Percentiles rank a stretch among this genome's conserved stretches.
phyloP scores from a whole-genome alignment of 37 sponge, comb jelly and placozoan genomes.

The Spongilla lacustris region DNA sequence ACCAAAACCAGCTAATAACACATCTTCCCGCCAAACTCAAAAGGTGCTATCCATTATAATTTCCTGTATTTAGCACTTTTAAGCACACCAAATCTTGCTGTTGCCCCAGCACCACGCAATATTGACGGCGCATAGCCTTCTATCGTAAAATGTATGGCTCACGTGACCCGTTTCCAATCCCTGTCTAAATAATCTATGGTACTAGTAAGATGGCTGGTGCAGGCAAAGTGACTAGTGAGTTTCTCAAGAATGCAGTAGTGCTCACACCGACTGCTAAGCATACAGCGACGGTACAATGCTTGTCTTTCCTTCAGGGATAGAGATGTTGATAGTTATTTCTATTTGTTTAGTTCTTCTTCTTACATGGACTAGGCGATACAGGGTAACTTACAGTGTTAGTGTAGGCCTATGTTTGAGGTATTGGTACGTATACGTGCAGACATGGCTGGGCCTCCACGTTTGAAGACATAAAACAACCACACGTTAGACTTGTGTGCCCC shows the following conservation, averaged over 20 bases:
- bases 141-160: too few species aligned
- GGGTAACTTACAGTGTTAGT: conserved; percentile 35
- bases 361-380: conserved; percentile 83
- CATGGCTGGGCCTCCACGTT: conserved; percentile 70
- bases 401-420: too few species aligned
- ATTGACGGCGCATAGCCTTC: too few species aligned
- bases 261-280: conserved; percentile 42
- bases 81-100: too few species aligned
- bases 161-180: too few species aligned
- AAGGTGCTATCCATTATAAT: too few species aligned
- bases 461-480: conserved; percentile 32
- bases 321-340: background rate
- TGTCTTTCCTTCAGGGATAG: background rate
- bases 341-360: conserved; percentile 71
- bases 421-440: conserved; percentile 16
- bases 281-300: conserved; percentile 53
- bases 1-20: too few species aligned
- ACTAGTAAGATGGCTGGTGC: conserved; percentile 10
- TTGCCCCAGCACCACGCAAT: too few species aligned
- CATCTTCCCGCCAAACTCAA: too few species aligned
- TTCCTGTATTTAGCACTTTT: too few species aligned
- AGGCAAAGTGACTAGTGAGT: conserved; percentile 13
- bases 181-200: background rate
- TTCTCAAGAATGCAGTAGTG: conserved; percentile 48
- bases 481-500: conserved; percentile 76